Conservation (phyloP, 2,113 vertebrate genomes). For the Equus quagga region DNA sequence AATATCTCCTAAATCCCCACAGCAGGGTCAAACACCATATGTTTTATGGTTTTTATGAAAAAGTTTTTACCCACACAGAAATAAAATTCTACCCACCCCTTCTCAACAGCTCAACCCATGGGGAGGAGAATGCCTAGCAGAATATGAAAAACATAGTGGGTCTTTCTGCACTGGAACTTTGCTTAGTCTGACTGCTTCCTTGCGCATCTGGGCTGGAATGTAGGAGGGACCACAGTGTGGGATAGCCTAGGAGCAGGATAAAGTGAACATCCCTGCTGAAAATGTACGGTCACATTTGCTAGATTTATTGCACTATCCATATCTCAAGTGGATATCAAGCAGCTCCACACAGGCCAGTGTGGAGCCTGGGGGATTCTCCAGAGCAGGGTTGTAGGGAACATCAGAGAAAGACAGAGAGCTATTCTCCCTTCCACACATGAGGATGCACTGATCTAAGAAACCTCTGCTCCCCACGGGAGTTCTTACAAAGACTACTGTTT, state of each 20-base stretch:
- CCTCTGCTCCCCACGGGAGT: neutral
- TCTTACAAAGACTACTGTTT: neutral
- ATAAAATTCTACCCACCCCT: neutral
- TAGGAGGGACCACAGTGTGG: neutral
- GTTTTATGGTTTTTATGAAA: neutral
- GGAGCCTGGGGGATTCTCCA: neutral
- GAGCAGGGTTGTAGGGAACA: neutral
- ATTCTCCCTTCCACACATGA: neutral
- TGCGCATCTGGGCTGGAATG: neutral
- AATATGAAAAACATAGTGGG: neutral
- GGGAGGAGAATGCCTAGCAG: neutral
- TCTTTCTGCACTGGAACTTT: neutral
- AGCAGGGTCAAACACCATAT: neutral
- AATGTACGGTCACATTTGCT: neutral
- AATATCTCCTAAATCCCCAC: neutral
- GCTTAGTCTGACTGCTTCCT: neutral
- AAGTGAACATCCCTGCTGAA: neutral
- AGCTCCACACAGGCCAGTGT: neutral
- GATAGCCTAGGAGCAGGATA: neutral
- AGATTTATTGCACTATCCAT: neutral
- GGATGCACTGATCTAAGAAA: neutral
- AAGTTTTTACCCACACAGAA: neutral
- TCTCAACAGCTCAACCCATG: neutral
- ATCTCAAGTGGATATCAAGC: neutral
- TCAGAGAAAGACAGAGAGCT: neutral